Evolutionary conservation across 2,797 vertebrate species (phyloP).

Genomic region (Allobates femoralis): DNA sequence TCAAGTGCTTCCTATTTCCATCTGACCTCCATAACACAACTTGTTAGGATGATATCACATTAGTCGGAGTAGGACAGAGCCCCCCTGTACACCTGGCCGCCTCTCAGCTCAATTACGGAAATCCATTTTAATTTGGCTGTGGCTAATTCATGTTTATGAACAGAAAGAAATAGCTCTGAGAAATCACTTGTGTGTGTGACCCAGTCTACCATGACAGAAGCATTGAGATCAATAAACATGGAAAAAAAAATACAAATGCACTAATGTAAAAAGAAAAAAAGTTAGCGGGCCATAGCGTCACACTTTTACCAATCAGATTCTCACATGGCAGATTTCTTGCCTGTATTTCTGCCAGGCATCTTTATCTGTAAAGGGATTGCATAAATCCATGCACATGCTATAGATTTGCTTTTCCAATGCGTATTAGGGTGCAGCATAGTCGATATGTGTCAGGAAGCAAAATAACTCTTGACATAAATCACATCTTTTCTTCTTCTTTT

Average conservation of each 20-base stretch:
- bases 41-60: neutral
- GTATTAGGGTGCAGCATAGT: neutral
- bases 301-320: too few species aligned
- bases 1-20: conserved; percentile 20
- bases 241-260: too few species aligned
- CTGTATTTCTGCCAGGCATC: too few species aligned
- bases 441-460: too few species aligned
- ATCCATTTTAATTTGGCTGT: neutral
- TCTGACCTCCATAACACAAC: neutral
- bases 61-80: neutral
- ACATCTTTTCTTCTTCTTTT: neutral
- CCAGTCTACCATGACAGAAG: neutral
- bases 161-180: neutral
- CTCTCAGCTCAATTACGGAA: neutral
- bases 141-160: neutral
- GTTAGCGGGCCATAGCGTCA: too few species aligned
- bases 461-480: neutral
- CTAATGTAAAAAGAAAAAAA: too few species aligned
- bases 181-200: neutral
- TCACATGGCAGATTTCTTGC: too few species aligned
- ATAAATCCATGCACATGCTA: too few species aligned
- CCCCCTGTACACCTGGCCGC: neutral
- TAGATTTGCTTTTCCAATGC: neutral
- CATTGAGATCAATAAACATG: neutral
- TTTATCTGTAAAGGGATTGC: too few species aligned